Conservation (phyloP, 2,113 vertebrate genomes). For the Myiagra hebetior region DNA sequence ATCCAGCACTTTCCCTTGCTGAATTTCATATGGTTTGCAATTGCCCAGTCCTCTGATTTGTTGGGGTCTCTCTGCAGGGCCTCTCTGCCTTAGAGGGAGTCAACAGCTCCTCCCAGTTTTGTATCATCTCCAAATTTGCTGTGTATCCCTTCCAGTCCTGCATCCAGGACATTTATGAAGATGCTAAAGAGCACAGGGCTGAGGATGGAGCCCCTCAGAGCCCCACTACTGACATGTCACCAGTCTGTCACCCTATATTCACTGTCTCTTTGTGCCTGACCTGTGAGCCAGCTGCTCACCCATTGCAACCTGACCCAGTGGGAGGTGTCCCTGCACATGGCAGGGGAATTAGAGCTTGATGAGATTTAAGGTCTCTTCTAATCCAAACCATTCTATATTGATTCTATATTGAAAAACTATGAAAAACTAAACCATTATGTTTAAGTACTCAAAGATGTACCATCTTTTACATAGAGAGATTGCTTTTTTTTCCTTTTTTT, state of each 20-base stretch:
- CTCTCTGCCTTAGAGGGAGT: not conserved
- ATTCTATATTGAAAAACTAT: not conserved
- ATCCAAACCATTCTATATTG: not conserved
- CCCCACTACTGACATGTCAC: no score
- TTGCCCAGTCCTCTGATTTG: no score
- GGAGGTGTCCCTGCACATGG: not conserved
- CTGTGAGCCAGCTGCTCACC: fast-evolving
- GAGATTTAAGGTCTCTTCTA: not conserved
- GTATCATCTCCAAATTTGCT: fast-evolving
- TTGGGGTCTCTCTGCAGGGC: not conserved
- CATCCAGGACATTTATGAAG: not conserved
- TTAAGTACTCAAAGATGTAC: not conserved
- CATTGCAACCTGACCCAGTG: not conserved
- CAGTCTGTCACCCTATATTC: no score
- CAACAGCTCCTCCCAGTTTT: not conserved
- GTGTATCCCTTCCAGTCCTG: not conserved
- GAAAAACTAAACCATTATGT: not conserved
- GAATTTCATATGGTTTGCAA: not conserved
- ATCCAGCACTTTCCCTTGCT: not conserved
- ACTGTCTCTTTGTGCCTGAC: not conserved
- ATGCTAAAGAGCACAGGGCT: not conserved
- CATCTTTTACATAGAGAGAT: not conserved
- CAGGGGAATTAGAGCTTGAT: not conserved
- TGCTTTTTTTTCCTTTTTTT: no score
- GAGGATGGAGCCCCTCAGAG: not conserved